These are phyloP conservation scores for Pomatorhinus ruficollis DNA, from an alignment of 2,113 vertebrate species.

Conservation along the genomic window DNA sequence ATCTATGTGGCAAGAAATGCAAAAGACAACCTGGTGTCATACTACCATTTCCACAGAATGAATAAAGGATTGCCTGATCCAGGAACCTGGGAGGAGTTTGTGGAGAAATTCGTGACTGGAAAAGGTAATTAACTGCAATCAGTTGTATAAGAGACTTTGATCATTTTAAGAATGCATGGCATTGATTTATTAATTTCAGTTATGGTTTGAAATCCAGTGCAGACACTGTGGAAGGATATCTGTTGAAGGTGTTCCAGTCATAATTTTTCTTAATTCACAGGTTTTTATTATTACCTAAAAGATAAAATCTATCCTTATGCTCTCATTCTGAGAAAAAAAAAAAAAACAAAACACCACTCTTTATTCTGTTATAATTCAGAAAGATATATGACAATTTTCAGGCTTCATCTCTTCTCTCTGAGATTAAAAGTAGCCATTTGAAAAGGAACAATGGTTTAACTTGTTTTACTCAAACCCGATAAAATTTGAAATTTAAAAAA, in stretches of 20 bases:
- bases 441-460: not conserved
- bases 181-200: not conserved
- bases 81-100: constrained; percentile 79
- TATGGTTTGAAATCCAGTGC: not conserved
- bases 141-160: not conserved
- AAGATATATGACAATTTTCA: not conserved
- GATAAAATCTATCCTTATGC: not conserved
- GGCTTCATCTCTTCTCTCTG: not conserved
- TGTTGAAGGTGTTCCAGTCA: not conserved
- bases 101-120: constrained; percentile 77
- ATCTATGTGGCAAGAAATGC: constrained; percentile 86
- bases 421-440: not conserved
- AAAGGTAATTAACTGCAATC: constrained; percentile 58
- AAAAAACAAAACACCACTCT: not conserved
- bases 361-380: not conserved
- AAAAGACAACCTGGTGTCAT: constrained; percentile 85
- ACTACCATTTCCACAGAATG: constrained; percentile 87
- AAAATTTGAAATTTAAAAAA: not conserved
- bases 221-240: not conserved
- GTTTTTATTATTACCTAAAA: not conserved
- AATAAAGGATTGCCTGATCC: constrained; percentile 74
- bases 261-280: not conserved
- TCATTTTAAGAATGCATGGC: not conserved
- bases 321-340: not conserved
- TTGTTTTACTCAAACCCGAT: not conserved